Conservation (phyloP, 2,797 vertebrate species). For the Huso huso region DNA sequence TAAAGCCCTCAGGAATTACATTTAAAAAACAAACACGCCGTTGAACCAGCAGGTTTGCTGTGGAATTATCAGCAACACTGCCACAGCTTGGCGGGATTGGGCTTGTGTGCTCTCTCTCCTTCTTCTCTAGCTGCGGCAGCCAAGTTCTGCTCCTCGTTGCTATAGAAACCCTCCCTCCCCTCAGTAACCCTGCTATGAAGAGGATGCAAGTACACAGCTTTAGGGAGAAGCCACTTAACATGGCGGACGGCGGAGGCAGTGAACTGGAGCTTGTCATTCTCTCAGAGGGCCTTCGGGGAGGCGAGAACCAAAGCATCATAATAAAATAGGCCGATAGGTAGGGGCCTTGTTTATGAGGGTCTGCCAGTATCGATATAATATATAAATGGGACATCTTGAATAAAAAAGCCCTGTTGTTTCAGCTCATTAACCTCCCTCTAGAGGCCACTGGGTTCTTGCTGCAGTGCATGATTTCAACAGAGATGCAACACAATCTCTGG, state of each 20-base stretch:
- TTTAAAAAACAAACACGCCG: not conserved
- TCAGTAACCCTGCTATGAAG: conserved; percentile 47
- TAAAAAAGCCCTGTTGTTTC: not conserved
- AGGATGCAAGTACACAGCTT: conserved; percentile 38
- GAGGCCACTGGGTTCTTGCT: not conserved
- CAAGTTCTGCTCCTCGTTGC: conserved; percentile 26
- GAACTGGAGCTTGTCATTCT: conserved; percentile 31
- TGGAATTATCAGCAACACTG: not conserved
- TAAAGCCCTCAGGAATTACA: not conserved
- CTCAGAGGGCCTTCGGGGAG: conserved; percentile 18
- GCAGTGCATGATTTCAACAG: not conserved
- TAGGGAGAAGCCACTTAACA: conserved; percentile 36
- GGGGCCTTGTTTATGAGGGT: not conserved
- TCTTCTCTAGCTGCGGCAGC: conserved; percentile 24
- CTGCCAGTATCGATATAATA: conserved; percentile 14
- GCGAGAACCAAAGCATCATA: conserved; percentile 5
- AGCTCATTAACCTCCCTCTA: not conserved
- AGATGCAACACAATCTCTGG: not conserved
- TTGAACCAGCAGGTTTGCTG: not conserved
- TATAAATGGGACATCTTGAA: not conserved
- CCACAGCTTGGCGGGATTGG: conserved; percentile 23
- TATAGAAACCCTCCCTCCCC: conserved; percentile 34
- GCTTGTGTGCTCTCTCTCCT: conserved; percentile 10
- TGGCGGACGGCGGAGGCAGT: conserved; percentile 34
- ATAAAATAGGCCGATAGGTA: conserved; percentile 7